phyloP scores from a whole-genome alignment of 92 coral and sea anemone genomes.

The Palythoa grandis region DNA sequence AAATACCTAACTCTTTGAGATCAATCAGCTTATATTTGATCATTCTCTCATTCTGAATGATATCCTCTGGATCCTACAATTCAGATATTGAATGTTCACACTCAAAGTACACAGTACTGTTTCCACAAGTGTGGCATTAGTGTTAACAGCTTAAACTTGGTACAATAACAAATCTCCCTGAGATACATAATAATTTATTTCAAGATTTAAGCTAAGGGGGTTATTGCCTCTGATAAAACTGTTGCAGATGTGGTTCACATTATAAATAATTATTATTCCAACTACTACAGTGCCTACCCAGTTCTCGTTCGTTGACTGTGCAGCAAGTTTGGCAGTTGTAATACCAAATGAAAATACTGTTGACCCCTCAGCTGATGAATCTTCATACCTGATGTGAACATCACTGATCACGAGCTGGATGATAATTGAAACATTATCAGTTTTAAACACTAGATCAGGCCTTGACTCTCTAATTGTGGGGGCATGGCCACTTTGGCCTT shows the following conservation, averaged over 20 bases:
- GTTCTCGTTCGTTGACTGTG: constrained; percentile 90
- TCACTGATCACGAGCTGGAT: constrained; percentile 80
- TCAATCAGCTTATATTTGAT: constrained; percentile 92
- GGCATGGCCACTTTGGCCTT: too few relatives aligned
- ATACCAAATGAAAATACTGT: constrained; percentile 94
- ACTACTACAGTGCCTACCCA: constrained; percentile 72
- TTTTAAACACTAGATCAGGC: too few relatives aligned
- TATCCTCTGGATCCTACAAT: constrained; percentile 75
- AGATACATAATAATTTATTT: too few relatives aligned
- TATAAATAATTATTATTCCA: too few relatives aligned
- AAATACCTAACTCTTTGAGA: constrained; percentile 86
- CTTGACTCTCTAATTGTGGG: too few relatives aligned
- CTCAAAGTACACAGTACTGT: not conserved
- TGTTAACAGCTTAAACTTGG: not conserved
- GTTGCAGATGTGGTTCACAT: too few relatives aligned
- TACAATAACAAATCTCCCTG: not conserved
- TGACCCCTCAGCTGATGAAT: constrained; percentile 68
- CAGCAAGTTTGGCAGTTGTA: constrained; percentile 89
- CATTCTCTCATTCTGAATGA: constrained; percentile 83
- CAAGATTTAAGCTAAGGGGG: too few relatives aligned
- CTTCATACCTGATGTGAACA: constrained; percentile 97
- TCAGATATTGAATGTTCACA: not conserved
- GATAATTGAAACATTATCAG: not conserved
- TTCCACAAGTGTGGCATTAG: not conserved
- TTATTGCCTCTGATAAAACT: too few relatives aligned